These are phyloP conservation scores for Phlogophora meticulosa DNA, from an alignment of 2,888 invertebrate genomes.

Conservation along the genomic window DNA sequence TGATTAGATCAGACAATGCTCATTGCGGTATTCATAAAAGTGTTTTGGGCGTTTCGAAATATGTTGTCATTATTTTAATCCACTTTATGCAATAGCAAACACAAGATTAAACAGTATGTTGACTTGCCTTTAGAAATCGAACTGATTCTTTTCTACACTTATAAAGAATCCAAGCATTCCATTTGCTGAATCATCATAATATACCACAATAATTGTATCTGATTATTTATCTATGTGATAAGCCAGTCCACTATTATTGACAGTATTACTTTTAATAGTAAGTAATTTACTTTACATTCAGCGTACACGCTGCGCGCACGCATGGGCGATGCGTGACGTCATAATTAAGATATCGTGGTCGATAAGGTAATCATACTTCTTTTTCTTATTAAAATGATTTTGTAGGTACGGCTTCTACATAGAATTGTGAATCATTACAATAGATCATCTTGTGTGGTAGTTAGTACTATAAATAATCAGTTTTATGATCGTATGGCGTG, in stretches of 20 bases:
- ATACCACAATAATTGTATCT: too few relatives aligned
- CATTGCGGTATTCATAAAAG: too few relatives aligned
- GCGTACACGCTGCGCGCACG: conserved; percentile 45
- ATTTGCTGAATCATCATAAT: too few relatives aligned
- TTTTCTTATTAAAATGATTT: conserved; percentile 19
- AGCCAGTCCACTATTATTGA: conserved; percentile 24
- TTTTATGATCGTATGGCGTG: conserved; percentile 20
- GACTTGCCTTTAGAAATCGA: not conserved
- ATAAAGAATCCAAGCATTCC: too few relatives aligned
- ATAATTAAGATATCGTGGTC: conserved; percentile 26
- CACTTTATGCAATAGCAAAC: not conserved
- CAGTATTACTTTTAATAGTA: conserved; percentile 19
- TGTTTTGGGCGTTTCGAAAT: too few relatives aligned
- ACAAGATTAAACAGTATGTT: not conserved
- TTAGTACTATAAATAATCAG: conserved; percentile 14
- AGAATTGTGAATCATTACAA: conserved; percentile 10
- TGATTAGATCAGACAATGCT: too few relatives aligned
- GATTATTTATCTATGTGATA: conserved; percentile 16
- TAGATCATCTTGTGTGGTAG: conserved; percentile 1
- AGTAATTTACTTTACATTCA: conserved; percentile 40
- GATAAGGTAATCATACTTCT: conserved; percentile 36
- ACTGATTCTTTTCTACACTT: not conserved
- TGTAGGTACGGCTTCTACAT: not conserved
- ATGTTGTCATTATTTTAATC: too few relatives aligned
- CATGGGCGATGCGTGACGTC: conserved; percentile 25